Evolutionary conservation across 2,888 invertebrate genomes (phyloP), one percentile per base, ranked within the genome.

Genomic region (Marronus borbonicus): DNA sequence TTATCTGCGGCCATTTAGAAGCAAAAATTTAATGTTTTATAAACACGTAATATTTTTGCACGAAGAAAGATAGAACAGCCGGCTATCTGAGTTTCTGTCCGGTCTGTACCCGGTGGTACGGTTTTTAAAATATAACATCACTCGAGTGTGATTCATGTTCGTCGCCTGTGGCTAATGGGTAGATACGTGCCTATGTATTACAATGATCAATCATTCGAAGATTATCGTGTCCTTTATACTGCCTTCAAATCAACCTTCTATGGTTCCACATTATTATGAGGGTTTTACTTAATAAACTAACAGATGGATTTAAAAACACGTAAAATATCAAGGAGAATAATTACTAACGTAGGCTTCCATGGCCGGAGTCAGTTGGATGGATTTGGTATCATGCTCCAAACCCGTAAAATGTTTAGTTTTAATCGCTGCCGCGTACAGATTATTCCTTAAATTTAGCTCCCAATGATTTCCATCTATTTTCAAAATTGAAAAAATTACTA

Each of bases 11-110:
- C 64, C 74, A 74, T 74, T 78, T 78, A 65, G 65, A 72, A 65
- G 72, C 74, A 78, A 78, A 77, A 78, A 72, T 72, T 72, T 78
- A 72, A 78, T 78, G 77, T 78, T 78, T 78, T 78, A 78, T 74
- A 78, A 78, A 78, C 77, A 78, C 77, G 77, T 72, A 78, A 78
- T 65, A 70, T 44, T 17, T 70, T 74, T 49, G 62, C 72, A 60
- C 60, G 72, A 74, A 74, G 70, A 31, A 28, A 70, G 60, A 74
- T 74, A 74, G 72, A 58, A 24, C 24, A 24, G 39, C 44, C 44
- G n/a, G 10, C 31, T 70, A 70, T 70, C 70, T 70, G 36, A 17
- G 12, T 70, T 70, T 70, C 70, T 70, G 70, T 55, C 20, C 39
- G 55, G 17, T 36, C n/a, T 58, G 20, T 2, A 58, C 55, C 55